Conservation (phyloP, 2,113 vertebrate species). For the Limnothrissa miodon region DNA sequence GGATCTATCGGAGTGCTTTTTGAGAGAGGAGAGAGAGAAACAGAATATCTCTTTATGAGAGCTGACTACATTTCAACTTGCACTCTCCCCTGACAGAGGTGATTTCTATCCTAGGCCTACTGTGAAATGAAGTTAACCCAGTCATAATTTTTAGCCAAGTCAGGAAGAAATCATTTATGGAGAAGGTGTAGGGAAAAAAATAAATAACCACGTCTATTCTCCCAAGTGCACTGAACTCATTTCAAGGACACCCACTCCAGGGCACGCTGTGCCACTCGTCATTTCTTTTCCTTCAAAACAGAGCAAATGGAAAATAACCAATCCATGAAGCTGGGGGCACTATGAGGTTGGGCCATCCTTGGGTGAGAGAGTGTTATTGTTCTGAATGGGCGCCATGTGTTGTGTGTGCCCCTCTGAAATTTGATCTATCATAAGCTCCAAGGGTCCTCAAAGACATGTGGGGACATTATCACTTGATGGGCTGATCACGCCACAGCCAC, state of each 20-base stretch:
- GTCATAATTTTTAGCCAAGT: neutral
- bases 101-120: slow-evolving; percentile 1
- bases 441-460: slow-evolving; percentile 35
- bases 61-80: neutral
- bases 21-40: neutral
- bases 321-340: neutral
- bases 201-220: neutral
- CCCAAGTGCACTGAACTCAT: neutral
- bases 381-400: neutral
- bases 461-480: slow-evolving; percentile 20
- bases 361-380: slow-evolving; percentile 28
- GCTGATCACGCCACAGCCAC: neutral
- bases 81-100: neutral
- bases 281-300: neutral
- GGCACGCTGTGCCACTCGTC: neutral
- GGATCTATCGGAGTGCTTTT: neutral
- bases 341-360: neutral
- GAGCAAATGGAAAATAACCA: neutral
- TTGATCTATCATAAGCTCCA: slow-evolving; percentile 55
- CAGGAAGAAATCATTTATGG: neutral
- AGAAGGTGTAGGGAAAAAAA: neutral
- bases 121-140: slow-evolving; percentile 11
- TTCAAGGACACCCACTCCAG: neutral
- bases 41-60: neutral
- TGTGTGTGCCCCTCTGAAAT: slow-evolving; percentile 17